Evolutionary conservation across 2,888 invertebrate species (phyloP), one percentile per base, ranked within the genome.

Genomic region (Euproctis similis): DNA sequence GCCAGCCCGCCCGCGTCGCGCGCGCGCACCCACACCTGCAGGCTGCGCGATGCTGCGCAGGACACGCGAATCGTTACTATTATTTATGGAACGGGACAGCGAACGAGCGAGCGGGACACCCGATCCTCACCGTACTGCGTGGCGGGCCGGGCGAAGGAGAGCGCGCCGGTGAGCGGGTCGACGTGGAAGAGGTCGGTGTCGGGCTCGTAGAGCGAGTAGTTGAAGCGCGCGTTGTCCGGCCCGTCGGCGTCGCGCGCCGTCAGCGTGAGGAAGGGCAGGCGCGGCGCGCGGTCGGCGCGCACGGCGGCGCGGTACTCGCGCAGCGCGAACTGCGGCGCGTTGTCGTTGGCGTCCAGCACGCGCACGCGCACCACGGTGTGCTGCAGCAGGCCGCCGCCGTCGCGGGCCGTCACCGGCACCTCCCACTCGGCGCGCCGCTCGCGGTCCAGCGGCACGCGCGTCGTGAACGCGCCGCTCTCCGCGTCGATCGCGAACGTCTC

Each of bases 11-110:
- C 96, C 54, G 87, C 88, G 81, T 97, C 97, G 28, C 89, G 89
- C 8, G 95, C 97, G 36, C 94, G 89, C 28, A 97, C 91, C 78
- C 96, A 96, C 68, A 97, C 92, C 77, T 94, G 94, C 68, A 95
- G 91, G 29, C 91, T 86, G 69, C 92, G 89, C 64, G 89, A 92
- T 91, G 62, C 35, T 14, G 56, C 22, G 14, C 20, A 4, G 2
- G 2, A 4, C 28, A 19, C 19, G n/a, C 19, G n/a, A 3, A 19
- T 3, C 3, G 19, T 6, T n/a, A 19, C 19, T 14, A 8, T n/a
- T n/a, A n/a, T n/a, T n/a, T n/a, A n/a, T n/a, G n/a, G n/a, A n/a
- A n/a, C n/a, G n/a, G n/a, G n/a, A n/a, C n/a, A n/a, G n/a, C n/a
- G n/a, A n/a, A n/a, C n/a, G n/a, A n/a, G n/a, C n/a, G n/a, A 16